These are phyloP conservation scores for Scaptodrosophila lebanonensis DNA, from an alignment of 1,140 invertebrate genomes.

Conservation along the genomic window DNA sequence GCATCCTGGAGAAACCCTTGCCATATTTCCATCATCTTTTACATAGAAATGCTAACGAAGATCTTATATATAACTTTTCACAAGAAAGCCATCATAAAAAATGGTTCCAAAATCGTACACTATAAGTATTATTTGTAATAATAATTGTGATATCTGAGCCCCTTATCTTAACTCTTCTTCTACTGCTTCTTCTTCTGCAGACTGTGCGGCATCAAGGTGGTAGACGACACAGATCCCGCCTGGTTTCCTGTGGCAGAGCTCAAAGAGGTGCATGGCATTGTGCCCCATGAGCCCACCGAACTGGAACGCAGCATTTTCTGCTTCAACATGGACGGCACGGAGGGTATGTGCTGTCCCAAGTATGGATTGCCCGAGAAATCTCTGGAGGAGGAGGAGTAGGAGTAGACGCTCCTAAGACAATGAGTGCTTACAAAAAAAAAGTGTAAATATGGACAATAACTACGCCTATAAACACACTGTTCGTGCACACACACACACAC, in stretches of 20 bases:
- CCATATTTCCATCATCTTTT: no score
- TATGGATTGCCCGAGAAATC: conserved; percentile 73
- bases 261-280: conserved; percentile 91
- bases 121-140: no score
- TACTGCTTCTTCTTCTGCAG: conserved; percentile 74
- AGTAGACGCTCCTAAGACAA: conserved; percentile 6
- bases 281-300: conserved; percentile 86
- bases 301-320: conserved; percentile 90
- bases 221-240: conserved; percentile 93
- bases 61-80: no score
- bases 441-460: conserved; percentile 68
- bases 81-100: no score
- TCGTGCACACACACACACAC: no score
- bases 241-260: conserved; percentile 94
- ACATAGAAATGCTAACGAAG: no score
- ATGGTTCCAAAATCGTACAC: no score
- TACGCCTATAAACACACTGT: conserved; percentile 21
- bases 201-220: conserved; percentile 86
- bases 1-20: no score
- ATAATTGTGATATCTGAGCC: no score
- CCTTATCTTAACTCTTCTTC: no score
- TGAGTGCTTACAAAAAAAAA: conserved; percentile 11
- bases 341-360: conserved; percentile 89
- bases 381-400: conserved; percentile 75
- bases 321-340: conserved; percentile 87